Evolutionary conservation across 2,113 vertebrate genomes (phyloP).

Genomic region (Melanerpes formicivorus): DNA sequence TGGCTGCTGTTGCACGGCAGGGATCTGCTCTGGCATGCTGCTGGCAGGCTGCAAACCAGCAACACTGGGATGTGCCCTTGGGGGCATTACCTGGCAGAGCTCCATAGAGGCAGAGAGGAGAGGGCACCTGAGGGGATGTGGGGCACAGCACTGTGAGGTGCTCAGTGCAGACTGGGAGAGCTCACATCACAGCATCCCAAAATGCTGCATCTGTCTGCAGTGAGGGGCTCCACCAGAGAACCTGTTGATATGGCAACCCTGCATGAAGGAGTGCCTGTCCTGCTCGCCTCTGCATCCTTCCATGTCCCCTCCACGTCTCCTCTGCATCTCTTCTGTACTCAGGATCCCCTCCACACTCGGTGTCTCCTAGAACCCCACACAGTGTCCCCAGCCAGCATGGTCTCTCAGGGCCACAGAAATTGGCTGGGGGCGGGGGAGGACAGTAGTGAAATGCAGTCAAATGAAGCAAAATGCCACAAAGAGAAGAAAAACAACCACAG

Average conservation of each 20-base stretch:
- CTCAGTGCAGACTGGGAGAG: rapidly evolving
- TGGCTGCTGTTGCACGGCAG: rapidly evolving
- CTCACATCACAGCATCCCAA: background rate
- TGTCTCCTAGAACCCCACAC: rapidly evolving
- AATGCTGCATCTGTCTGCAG: background rate
- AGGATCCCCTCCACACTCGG: background rate
- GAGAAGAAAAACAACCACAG: background rate
- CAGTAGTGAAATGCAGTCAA: background rate
- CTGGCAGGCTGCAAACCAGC: background rate
- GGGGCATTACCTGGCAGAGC: background rate
- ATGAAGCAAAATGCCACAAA: background rate
- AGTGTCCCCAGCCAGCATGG: background rate
- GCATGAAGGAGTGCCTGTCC: background rate
- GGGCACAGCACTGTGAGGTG: background rate
- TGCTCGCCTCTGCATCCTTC: rapidly evolving
- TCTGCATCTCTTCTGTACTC: background rate
- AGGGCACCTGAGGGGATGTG: rapidly evolving
- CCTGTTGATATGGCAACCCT: slow-evolving; percentile 44
- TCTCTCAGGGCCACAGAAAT: background rate
- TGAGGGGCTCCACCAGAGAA: background rate
- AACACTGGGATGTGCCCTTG: background rate
- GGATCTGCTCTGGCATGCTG: background rate
- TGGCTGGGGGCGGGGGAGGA: rapidly evolving
- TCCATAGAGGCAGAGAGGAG: background rate
- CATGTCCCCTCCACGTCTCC: rapidly evolving